A percentile compares a stretch with the other conserved stretches of the same genome.
These are phyloP conservation scores for Callinectes sapidus DNA, from an alignment of 2,888 invertebrate genomes.

Conservation along the genomic window DNA sequence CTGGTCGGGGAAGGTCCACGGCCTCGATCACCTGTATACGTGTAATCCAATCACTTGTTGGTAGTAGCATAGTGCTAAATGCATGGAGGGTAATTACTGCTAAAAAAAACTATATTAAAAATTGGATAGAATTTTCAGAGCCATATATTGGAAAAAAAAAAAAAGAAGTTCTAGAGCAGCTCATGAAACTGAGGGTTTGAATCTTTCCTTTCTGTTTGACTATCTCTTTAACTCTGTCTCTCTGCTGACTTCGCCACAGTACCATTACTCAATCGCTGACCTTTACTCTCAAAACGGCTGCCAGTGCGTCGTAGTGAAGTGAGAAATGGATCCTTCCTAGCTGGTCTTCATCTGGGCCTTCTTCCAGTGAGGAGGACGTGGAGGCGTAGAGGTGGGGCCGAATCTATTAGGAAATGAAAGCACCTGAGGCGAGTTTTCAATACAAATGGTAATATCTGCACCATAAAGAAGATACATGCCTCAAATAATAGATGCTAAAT, in stretches of 20 bases:
- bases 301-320: constrained; percentile 76
- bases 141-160: no score
- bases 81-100: no score
- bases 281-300: constrained; percentile 75
- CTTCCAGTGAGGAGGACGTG: constrained; percentile 73
- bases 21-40: constrained; percentile 76
- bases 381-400: constrained; percentile 76
- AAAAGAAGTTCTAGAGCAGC: no score
- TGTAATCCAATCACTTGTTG: neutral
- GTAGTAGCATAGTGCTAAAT: no score
- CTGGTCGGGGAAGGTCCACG: constrained; percentile 76
- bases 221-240: no score
- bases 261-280: neutral
- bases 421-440: neutral
- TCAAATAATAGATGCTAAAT: no score
- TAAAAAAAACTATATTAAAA: no score
- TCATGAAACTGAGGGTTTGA: no score
- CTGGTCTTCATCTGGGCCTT: constrained; percentile 75
- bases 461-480: no score
- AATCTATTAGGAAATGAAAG: constrained; percentile 39
- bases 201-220: no score
- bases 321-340: constrained; percentile 76
- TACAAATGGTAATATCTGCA: neutral
- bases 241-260: neutral
- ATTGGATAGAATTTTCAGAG: no score